Percentiles rank a stretch among this genome's conserved stretches.
Conservation (phyloP, 2,888 invertebrate genomes). For the Thymelicus lineola region DNA sequence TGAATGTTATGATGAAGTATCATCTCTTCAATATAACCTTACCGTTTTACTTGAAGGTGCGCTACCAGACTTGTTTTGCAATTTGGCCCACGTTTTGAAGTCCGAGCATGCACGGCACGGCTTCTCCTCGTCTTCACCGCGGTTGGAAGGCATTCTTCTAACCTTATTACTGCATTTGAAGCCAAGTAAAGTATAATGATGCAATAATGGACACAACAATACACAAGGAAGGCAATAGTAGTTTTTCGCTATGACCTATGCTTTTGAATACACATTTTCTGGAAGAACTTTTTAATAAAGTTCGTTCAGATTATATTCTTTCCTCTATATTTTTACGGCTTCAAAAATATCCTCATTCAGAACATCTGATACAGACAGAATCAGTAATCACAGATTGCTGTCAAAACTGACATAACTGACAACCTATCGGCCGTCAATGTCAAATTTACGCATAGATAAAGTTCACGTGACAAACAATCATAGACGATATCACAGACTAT, state of each 20-base stretch:
- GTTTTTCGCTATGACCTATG: neutral
- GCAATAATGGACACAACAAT: conserved; percentile 13
- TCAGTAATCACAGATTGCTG: too few relatives aligned
- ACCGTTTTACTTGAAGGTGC: conserved; percentile 58
- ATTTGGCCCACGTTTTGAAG: conserved; percentile 89
- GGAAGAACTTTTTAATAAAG: neutral
- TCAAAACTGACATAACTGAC: neutral
- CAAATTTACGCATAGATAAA: neutral
- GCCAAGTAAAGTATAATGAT: conserved; percentile 16
- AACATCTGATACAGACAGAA: too few relatives aligned
- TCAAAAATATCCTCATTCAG: too few relatives aligned
- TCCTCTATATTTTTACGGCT: too few relatives aligned
- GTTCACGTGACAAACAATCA: neutral
- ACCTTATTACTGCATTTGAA: conserved; percentile 33
- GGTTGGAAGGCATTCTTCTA: conserved; percentile 64
- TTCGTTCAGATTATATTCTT: neutral
- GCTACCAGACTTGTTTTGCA: conserved; percentile 74
- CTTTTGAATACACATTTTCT: neutral
- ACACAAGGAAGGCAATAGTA: neutral
- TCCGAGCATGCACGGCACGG: conserved; percentile 90
- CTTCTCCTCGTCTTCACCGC: conserved; percentile 73
- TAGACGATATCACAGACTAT: too few relatives aligned
- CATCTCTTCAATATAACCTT: conserved; percentile 41
- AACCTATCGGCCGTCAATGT: neutral
- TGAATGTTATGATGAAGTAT: too few relatives aligned